phyloP scores from a whole-genome alignment of 2,113 vertebrate genomes.

The Actinemys pallida region DNA sequence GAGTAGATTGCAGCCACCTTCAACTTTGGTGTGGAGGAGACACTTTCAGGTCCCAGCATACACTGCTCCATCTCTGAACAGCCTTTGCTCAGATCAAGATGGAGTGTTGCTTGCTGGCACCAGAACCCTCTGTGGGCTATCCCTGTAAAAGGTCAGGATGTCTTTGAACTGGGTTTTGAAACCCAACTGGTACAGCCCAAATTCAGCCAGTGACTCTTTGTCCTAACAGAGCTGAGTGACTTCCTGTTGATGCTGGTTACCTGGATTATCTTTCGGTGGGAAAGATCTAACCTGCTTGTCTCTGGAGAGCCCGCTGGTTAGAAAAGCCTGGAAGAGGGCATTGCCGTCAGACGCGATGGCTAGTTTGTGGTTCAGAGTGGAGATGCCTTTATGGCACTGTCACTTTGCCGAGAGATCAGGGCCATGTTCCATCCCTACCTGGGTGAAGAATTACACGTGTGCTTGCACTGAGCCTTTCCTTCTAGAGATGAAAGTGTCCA shows the following conservation, averaged over 20 bases:
- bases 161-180: background rate
- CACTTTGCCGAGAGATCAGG: rapidly evolving
- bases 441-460: background rate
- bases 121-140: background rate
- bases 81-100: background rate
- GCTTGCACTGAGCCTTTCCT: rapidly evolving
- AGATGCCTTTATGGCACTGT: rapidly evolving
- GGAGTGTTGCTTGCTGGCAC: rapidly evolving
- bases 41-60: background rate
- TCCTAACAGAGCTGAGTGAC: rapidly evolving
- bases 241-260: background rate
- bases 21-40: background rate
- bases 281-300: background rate
- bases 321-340: background rate
- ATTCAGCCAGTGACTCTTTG: background rate
- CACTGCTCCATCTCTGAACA: background rate
- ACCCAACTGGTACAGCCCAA: rapidly evolving
- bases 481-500: background rate
- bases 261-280: background rate
- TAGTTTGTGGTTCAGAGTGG: background rate
- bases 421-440: background rate
- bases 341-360: rapidly evolving
- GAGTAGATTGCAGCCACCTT: background rate
- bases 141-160: background rate
- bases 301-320: rapidly evolving